Evolutionary conservation across 2,888 invertebrate genomes (phyloP).

Genomic region (Drosophila quasianomalipes): DNA sequence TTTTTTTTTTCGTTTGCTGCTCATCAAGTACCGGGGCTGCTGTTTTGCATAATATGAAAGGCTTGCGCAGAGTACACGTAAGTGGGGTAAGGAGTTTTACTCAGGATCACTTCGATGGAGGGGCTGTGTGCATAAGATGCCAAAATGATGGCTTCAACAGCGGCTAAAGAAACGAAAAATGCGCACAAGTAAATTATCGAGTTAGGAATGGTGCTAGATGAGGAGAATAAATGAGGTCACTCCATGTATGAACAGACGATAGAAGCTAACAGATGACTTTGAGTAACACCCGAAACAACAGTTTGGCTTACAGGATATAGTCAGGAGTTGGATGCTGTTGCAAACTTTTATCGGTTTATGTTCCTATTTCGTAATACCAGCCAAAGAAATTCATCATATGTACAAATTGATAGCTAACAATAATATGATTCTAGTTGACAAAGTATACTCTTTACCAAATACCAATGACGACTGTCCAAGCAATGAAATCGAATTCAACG

Average conservation of each 20-base stretch:
- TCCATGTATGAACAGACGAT: neutral
- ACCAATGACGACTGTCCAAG: slow-evolving; percentile 15
- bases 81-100: slow-evolving; percentile 22
- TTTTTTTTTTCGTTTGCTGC: slow-evolving; percentile 32
- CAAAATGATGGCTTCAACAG: slow-evolving; percentile 47
- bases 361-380: neutral
- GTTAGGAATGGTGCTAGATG: slow-evolving; percentile 3
- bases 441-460: slow-evolving; percentile 24
- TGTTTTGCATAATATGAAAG: slow-evolving; percentile 70
- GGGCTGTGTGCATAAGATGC: slow-evolving; percentile 46
- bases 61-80: slow-evolving; percentile 8
- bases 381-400: slow-evolving; percentile 12
- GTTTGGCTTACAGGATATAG: neutral
- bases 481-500: slow-evolving; percentile 49
- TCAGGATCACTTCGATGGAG: slow-evolving; percentile 36
- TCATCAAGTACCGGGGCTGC: slow-evolving; percentile 53
- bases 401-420: slow-evolving; percentile 8
- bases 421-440: neutral
- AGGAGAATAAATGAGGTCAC: neutral
- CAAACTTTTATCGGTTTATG: neutral
- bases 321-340: neutral
- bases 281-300: neutral
- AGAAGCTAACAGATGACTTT: neutral
- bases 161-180: slow-evolving; percentile 21
- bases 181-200: slow-evolving; percentile 1